These are phyloP conservation scores for Eublepharis macularius DNA, from an alignment of 2,113 vertebrate genomes.

Conservation along the genomic window DNA sequence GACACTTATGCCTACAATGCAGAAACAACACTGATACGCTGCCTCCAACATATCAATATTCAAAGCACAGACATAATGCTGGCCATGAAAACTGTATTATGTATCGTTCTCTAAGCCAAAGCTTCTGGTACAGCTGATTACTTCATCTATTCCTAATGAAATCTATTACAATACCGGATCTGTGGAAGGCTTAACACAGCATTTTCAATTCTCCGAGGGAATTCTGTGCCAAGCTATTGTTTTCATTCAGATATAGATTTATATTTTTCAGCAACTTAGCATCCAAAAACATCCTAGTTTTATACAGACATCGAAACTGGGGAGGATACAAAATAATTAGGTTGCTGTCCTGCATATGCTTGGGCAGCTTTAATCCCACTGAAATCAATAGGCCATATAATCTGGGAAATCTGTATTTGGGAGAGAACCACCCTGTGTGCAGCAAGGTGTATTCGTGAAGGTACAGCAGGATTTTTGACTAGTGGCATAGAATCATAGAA, in stretches of 20 bases:
- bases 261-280: constrained; percentile 4
- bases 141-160: not conserved
- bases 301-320: not conserved
- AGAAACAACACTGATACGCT: not conserved
- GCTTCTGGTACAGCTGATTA: not conserved
- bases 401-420: not conserved
- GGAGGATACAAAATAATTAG: not conserved
- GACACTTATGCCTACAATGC: not conserved
- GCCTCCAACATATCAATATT: not conserved
- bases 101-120: not conserved
- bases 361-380: no score
- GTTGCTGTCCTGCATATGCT: not conserved
- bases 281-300: not conserved
- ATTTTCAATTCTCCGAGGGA: not conserved
- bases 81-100: not conserved
- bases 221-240: not conserved
- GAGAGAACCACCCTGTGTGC: not conserved
- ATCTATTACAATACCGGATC: not conserved
- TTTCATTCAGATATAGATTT: constrained; percentile 13
- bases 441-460: not conserved
- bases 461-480: no score
- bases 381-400: not conserved
- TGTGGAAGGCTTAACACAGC: constrained; percentile 16
- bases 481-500: no score
- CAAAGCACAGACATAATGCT: not conserved